Evolutionary conservation across 2,113 vertebrate genomes (phyloP).

Genomic region (Paraplagusia blochii): DNA sequence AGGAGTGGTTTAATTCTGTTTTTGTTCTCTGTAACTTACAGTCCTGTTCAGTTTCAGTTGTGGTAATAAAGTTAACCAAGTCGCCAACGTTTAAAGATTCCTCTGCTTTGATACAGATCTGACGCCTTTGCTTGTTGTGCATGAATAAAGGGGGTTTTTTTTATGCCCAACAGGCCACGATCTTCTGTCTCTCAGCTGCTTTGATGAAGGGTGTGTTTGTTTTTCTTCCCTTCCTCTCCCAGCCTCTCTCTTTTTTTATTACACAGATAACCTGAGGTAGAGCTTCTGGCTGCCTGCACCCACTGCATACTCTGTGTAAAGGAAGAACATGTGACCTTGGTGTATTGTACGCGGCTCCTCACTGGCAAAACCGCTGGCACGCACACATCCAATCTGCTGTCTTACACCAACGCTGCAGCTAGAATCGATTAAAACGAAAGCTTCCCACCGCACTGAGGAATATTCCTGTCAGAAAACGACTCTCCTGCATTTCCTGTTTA

Average conservation of each 20-base stretch:
- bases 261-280: constrained; percentile 59
- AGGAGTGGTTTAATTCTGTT: constrained; percentile 74
- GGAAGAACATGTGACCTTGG: constrained; percentile 49
- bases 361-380: constrained; percentile 20
- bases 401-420: not conserved
- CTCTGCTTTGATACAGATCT: constrained; percentile 35
- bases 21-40: constrained; percentile 6
- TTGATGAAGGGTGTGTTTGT: constrained; percentile 53
- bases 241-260: constrained; percentile 25
- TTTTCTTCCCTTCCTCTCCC: constrained; percentile 31
- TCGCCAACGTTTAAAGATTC: constrained; percentile 24
- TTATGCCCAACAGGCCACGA: constrained; percentile 36
- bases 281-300: constrained; percentile 28
- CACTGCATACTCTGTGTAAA: constrained; percentile 15
- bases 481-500: no score
- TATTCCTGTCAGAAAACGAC: constrained; percentile 9
- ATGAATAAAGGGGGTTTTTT: constrained; percentile 59
- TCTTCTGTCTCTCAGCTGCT: constrained; percentile 15
- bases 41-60: constrained; percentile 20
- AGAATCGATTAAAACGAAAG: constrained; percentile 3
- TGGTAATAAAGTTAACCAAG: constrained; percentile 20
- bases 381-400: constrained; percentile 13
- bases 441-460: not conserved
- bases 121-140: constrained; percentile 47
- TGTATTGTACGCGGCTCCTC: constrained; percentile 38